These are phyloP conservation scores for Salpingus planirostris DNA, from an alignment of 2,888 invertebrate genomes.

Conservation along the genomic window DNA sequence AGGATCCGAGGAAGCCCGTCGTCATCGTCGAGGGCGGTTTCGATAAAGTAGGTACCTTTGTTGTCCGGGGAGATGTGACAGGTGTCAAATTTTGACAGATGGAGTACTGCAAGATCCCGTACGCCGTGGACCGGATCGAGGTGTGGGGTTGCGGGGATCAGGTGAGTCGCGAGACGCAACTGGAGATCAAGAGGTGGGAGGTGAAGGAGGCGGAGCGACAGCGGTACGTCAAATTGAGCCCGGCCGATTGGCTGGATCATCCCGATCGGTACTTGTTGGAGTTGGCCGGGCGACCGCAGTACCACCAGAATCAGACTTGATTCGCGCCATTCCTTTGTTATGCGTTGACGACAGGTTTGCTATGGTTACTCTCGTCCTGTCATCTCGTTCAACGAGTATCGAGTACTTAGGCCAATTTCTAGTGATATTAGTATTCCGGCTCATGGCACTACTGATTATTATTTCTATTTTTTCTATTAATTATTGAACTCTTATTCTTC, in stretches of 20 bases:
- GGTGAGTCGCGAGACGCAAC: conserved; percentile 69
- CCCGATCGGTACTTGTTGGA: conserved; percentile 88
- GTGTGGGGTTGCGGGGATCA: conserved; percentile 83
- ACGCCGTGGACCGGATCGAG: conserved; percentile 54
- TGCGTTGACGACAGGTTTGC: too few relatives aligned
- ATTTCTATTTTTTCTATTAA: too few relatives aligned
- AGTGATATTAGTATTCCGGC: too few relatives aligned
- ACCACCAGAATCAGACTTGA: too few relatives aligned
- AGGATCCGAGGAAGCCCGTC: conserved; percentile 67
- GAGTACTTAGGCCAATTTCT: too few relatives aligned
- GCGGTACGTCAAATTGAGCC: conserved; percentile 74
- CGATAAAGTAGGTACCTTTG: conserved; percentile 42
- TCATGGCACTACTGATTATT: too few relatives aligned
- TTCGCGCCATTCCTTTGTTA: too few relatives aligned
- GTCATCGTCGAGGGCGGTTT: conserved; percentile 68
- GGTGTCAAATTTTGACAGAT: conserved; percentile 34
- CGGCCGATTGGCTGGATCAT: conserved; percentile 91
- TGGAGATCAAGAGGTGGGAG: conserved; percentile 72
- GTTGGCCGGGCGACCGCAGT: conserved; percentile 74
- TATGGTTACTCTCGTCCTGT: too few relatives aligned
- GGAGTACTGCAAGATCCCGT: conserved; percentile 58
- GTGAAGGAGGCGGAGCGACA: conserved; percentile 84
- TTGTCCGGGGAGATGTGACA: not conserved
- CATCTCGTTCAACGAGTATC: too few relatives aligned
- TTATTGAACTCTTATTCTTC: too few relatives aligned